Evolutionary conservation across 2,888 invertebrate species (phyloP), one percentile per base, ranked within the genome.

Genomic region (Phengaris alcon): DNA sequence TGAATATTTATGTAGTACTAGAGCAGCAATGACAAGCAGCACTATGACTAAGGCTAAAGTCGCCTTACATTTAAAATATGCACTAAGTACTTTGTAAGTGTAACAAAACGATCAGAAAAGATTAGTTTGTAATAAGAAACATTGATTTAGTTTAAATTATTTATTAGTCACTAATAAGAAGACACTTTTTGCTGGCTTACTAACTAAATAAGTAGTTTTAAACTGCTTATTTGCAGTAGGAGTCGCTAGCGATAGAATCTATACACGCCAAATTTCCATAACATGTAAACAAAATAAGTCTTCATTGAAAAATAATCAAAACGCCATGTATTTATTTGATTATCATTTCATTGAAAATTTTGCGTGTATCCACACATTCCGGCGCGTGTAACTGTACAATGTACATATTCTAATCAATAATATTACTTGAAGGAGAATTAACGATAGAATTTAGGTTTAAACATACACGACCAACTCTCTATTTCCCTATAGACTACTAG

Each of bases 101-200:
- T 6, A 12, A 64, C 9, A 64, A 59, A 64, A 64, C 64, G 64
- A 64, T 64, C 64, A 64, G 44, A 64, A 44, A 44, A 12, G 10
- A 9, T 59, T 22, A 22, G 59, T 59, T 22, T 59, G 22, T 12
- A 35, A 22, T 64, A 64, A 64, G 35, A 64, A 35, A 35, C 15
- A 6, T 64, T 35, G 59, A 44, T 35, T 13, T 64, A 3, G 22
- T 64, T 35, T 64, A 44, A 64, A 35, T 64, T 64, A 64, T 64
- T 64, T 64, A 64, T 44, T 64, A 44, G 13, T 64, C 64, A 44
- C 64, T 64, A 64, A 44, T 64, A 44, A 64, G 64, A 64, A 64
- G 64, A 64, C 64, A 64, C 64, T 64, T 64, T 64, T 64, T 64
- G 44, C 12, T 64, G 64, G 64, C 64, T 64, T 64, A 64, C 6